Evolutionary conservation across 1,140 invertebrate genomes (phyloP).

Genomic region (Radopholus similis): DNA sequence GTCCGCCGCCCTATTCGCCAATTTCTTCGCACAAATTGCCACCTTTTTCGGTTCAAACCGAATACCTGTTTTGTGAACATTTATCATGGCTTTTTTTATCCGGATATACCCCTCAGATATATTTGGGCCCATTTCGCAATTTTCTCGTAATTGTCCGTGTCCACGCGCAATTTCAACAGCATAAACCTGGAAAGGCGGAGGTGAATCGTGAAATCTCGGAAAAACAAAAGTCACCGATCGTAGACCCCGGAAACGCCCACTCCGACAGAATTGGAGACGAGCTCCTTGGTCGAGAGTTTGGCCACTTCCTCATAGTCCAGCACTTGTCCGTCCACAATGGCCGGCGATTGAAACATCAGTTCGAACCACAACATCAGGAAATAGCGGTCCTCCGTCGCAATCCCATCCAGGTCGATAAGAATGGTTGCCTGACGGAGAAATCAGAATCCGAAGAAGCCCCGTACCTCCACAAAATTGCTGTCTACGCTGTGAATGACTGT

Average conservation of each 20-base stretch:
- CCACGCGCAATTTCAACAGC: constrained; percentile 6
- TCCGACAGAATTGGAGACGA: constrained; percentile 16
- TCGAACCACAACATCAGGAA: constrained; percentile 43
- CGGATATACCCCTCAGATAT: constrained; percentile 20
- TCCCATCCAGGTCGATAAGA: constrained; percentile 19
- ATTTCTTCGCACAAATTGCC: constrained; percentile 29
- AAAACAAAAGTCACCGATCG: no score
- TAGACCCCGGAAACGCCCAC: constrained; percentile 21
- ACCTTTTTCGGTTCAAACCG: constrained; percentile 5
- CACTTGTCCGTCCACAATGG: constrained; percentile 27
- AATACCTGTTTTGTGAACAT: neutral
- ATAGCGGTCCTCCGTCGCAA: constrained; percentile 30
- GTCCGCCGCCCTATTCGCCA: constrained; percentile 26
- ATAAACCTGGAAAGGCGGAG: no score
- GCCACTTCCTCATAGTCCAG: constrained; percentile 38
- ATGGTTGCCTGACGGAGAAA: constrained; percentile 24
- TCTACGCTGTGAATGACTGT: constrained; percentile 23
- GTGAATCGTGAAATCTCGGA: no score
- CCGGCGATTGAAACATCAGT: constrained; percentile 42
- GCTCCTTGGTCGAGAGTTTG: constrained; percentile 28
- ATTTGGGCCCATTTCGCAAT: constrained; percentile 36
- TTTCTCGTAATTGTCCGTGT: constrained; percentile 23
- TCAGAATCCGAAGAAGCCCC: neutral
- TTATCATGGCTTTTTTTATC: constrained; percentile 8
- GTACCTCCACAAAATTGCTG: constrained; percentile 38